A percentile compares a stretch with the other conserved stretches of the same genome.
Conservation (phyloP, 2,888 invertebrate species). For the Macrosoma leucophasiata region DNA sequence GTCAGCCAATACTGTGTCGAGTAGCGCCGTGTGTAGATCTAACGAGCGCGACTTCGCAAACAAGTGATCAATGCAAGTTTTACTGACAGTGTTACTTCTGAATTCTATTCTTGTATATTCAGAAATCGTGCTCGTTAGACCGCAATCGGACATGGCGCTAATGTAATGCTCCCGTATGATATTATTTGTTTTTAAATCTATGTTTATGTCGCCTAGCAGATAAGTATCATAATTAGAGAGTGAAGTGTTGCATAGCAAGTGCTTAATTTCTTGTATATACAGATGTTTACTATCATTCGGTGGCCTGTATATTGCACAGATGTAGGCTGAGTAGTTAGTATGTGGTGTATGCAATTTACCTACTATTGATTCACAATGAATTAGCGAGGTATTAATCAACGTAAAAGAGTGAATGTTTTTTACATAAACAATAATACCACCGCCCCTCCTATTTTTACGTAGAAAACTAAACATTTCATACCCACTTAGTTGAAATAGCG, state of each 20-base stretch:
- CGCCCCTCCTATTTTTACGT: no score
- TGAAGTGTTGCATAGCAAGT: no score
- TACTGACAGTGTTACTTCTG: conserved; percentile 8
- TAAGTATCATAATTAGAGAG: conserved; percentile 7
- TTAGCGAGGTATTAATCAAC: no score
- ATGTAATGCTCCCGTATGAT: conserved; percentile 9
- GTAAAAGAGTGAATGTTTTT: no score
- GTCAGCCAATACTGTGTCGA: conserved; percentile 15
- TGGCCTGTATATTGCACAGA: conserved; percentile 19
- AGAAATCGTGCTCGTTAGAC: conserved; percentile 12
- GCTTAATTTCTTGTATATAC: conserved; percentile 13
- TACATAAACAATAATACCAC: no score
- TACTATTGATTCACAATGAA: conserved; percentile 12
- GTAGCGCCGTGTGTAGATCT: conserved; percentile 16
- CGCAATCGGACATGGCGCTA: conserved; percentile 8
- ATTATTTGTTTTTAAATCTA: conserved; percentile 2
- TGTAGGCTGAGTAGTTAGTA: conserved; percentile 2
- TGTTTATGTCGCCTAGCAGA: conserved; percentile 16
- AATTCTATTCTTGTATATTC: conserved; percentile 16
- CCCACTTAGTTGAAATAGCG: no score
- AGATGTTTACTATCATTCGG: conserved; percentile 12
- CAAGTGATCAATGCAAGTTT: conserved; percentile 20
- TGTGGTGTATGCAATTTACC: conserved; percentile 3
- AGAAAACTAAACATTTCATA: no score
- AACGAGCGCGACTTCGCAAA: conserved; percentile 15